Conservation (phyloP, 2,797 vertebrate genomes). For the Lophotriccus pileatus region DNA sequence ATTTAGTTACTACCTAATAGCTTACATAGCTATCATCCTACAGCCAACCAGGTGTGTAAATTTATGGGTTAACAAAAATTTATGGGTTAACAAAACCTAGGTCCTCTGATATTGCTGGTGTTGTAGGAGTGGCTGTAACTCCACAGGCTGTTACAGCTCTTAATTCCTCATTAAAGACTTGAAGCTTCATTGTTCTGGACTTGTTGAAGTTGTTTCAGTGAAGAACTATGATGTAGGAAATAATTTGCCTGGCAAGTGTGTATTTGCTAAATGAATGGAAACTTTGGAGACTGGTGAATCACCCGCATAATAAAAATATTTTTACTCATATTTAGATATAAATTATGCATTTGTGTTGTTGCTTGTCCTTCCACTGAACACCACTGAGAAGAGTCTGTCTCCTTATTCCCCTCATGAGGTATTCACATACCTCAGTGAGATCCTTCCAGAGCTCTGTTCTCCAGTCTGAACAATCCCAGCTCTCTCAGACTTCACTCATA, state of each 20-base stretch:
- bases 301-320: background rate
- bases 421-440: fast-evolving
- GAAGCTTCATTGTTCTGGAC: background rate
- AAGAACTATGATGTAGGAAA: background rate
- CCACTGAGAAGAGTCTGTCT: background rate
- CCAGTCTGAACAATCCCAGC: background rate
- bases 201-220: background rate
- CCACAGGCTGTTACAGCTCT: background rate
- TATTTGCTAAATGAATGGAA: background rate
- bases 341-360: background rate
- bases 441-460: background rate
- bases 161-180: background rate
- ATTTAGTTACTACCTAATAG: background rate
- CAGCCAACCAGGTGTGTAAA: background rate
- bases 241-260: background rate
- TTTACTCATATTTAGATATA: background rate
- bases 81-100: background rate
- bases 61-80: background rate
- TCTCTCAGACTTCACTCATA: background rate
- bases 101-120: background rate
- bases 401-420: background rate
- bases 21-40: background rate
- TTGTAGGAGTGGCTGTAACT: background rate
- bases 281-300: background rate
- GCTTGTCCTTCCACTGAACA: background rate